These are phyloP conservation scores for Python bivittatus DNA, from an alignment of 2,113 vertebrate species.

Conservation along the genomic window DNA sequence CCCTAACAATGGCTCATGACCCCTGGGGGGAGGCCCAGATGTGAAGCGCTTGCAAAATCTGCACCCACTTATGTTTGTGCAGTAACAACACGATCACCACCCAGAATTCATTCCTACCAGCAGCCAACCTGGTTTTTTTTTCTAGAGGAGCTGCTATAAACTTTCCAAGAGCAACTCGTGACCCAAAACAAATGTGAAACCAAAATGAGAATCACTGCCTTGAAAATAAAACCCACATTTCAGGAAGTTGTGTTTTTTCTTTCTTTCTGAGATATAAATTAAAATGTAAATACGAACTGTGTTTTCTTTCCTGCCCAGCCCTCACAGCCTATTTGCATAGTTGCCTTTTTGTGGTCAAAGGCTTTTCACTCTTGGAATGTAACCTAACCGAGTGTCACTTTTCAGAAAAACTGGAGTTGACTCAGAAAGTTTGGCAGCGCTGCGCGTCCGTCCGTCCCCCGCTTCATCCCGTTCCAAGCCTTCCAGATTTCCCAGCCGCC, in stretches of 20 bases:
- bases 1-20: background rate
- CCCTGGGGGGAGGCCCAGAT: no score
- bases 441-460: background rate
- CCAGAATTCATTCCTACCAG: background rate
- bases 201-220: background rate
- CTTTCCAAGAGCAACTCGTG: background rate
- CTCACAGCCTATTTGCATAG: background rate
- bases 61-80: no score
- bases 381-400: background rate
- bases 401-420: background rate
- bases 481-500: background rate
- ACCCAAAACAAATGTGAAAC: background rate
- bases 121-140: background rate
- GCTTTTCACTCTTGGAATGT: background rate
- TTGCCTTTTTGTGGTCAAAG: background rate
- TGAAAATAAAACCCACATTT: background rate
- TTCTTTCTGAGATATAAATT: background rate
- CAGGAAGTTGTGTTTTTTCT: background rate
- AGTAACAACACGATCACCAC: background rate
- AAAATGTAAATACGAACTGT: background rate
- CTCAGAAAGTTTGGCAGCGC: background rate
- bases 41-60: background rate
- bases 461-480: background rate
- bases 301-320: background rate
- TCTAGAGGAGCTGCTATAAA: background rate